These are phyloP conservation scores for Rattus rattus DNA, from an alignment of 2,113 vertebrate species.

Conservation along the genomic window DNA sequence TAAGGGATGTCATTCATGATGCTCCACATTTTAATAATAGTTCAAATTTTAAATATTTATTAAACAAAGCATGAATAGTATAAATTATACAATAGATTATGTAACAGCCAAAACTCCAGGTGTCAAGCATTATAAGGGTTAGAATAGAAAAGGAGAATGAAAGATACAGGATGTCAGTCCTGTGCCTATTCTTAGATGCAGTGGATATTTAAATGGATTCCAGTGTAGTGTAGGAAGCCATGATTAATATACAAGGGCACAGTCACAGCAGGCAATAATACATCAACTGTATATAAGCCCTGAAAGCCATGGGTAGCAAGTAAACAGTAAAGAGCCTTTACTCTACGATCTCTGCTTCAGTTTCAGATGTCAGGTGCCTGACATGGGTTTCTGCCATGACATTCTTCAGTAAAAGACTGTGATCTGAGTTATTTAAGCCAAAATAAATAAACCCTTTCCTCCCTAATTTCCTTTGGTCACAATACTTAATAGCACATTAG, in stretches of 20 bases:
- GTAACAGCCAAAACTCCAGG: background rate
- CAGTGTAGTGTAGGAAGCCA: background rate
- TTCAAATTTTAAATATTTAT: constrained; percentile 67
- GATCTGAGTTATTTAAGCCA: background rate
- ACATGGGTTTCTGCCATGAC: background rate
- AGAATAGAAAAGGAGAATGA: background rate
- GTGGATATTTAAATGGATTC: constrained; percentile 1
- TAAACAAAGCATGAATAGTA: constrained; percentile 35
- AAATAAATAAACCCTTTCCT: too few species aligned
- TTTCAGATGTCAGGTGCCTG: background rate
- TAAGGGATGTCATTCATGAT: constrained; percentile 16
- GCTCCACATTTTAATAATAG: constrained; percentile 61
- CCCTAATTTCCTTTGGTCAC: background rate
- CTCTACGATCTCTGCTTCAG: background rate
- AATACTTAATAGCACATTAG: background rate
- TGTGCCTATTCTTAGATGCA: background rate
- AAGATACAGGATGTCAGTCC: background rate
- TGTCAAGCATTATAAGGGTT: constrained; percentile 16
- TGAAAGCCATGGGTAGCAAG: background rate
- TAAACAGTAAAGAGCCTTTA: background rate
- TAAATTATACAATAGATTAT: constrained; percentile 56
- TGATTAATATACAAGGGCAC: background rate
- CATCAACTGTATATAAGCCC: background rate
- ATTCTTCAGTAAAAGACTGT: background rate
- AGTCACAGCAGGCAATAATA: background rate